Percentiles rank a stretch among this genome's conserved stretches.
phyloP scores from a whole-genome alignment of 2,797 vertebrate genomes.

The Rhinoraja longicauda region DNA sequence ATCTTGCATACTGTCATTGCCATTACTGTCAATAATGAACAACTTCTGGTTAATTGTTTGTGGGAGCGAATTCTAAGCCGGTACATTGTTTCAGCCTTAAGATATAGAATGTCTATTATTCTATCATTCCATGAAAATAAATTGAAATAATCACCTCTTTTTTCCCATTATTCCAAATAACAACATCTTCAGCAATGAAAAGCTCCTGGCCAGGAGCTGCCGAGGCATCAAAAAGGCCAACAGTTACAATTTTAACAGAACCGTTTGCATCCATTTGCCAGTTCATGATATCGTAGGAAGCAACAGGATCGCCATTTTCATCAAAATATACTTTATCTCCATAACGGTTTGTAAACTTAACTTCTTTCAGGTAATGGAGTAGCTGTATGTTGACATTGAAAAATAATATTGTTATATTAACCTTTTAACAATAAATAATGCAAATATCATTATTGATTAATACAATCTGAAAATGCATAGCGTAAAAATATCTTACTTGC shows the following conservation, averaged over 20 bases:
- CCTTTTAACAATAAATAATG: neutral
- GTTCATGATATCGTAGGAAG: conserved; percentile 34
- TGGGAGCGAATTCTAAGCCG: neutral
- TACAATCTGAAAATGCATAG: neutral
- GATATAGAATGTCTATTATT: neutral
- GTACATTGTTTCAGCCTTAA: neutral
- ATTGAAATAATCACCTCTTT: conserved; percentile 46
- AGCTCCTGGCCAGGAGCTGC: conserved; percentile 1
- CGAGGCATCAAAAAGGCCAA: conserved; percentile 27
- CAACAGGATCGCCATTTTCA: conserved; percentile 18
- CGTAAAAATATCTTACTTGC: conserved; percentile 48
- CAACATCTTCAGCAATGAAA: neutral
- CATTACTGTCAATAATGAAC: neutral
- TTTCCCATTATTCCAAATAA: conserved; percentile 38
- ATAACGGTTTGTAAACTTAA: neutral
- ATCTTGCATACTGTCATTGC: neutral
- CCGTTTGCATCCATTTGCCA: conserved; percentile 27
- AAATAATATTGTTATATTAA: conserved; percentile 24
- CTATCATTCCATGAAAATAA: neutral
- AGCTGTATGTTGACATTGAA: conserved; percentile 51
- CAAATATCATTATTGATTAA: neutral
- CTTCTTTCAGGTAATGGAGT: conserved; percentile 30
- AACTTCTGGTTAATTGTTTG: neutral
- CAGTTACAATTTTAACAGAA: conserved; percentile 22
- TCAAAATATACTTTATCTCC: conserved; percentile 16